phyloP scores from a whole-genome alignment of 2,113 vertebrate genomes.

The Tetrao urogallus region DNA sequence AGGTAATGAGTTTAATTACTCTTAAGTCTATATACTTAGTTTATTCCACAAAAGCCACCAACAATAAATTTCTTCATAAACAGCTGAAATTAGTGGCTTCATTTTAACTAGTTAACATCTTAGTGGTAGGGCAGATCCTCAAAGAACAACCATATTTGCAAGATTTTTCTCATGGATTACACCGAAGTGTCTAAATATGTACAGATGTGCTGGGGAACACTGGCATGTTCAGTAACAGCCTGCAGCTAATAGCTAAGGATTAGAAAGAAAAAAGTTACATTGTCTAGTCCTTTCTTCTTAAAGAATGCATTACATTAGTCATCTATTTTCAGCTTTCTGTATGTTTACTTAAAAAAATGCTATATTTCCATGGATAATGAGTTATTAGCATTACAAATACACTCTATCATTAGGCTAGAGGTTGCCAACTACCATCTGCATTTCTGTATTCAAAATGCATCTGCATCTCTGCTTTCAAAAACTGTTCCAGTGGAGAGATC shows the following conservation, averaged over 20 bases:
- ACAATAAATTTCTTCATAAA: constrained; percentile 16
- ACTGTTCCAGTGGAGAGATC: background rate
- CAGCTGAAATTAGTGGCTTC: constrained; percentile 22
- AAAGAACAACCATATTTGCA: constrained; percentile 14
- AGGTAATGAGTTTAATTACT: background rate
- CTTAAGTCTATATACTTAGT: background rate
- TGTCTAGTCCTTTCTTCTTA: background rate
- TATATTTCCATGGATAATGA: background rate
- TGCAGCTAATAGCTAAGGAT: background rate
- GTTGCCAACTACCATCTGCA: background rate
- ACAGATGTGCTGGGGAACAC: background rate
- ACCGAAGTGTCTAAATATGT: background rate
- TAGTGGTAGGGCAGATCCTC: constrained; percentile 6
- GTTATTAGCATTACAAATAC: background rate
- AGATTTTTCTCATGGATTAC: constrained; percentile 34
- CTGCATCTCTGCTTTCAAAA: background rate
- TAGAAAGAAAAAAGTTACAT: background rate
- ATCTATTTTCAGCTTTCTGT: constrained; percentile 23
- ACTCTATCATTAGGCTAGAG: background rate
- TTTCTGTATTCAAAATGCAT: background rate
- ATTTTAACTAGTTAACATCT: background rate
- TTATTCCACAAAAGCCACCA: constrained; percentile 31
- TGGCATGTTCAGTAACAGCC: background rate
- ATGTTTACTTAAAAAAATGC: background rate
- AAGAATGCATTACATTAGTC: background rate